Evolutionary conservation across 2,888 invertebrate species (phyloP).

Genomic region (Cynaeus angustus): DNA sequence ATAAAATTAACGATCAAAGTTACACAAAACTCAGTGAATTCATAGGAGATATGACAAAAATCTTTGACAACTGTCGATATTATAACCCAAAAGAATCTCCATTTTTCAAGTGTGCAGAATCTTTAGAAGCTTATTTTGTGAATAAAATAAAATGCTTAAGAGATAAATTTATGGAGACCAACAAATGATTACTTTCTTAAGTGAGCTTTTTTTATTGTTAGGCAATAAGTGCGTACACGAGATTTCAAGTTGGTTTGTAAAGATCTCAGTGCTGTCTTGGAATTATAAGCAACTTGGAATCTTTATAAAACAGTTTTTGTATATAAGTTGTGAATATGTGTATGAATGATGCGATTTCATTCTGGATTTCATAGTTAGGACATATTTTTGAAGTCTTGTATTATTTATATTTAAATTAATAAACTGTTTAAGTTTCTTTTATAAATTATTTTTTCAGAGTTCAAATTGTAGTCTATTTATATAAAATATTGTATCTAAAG

Average conservation of each 20-base stretch:
- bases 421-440: constrained; percentile 51
- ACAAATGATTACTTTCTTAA: constrained; percentile 59
- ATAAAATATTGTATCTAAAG: constrained; percentile 46
- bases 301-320: constrained; percentile 45
- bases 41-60: constrained; percentile 97
- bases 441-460: constrained; percentile 52
- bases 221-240: constrained; percentile 55
- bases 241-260: constrained; percentile 59
- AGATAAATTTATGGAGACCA: constrained; percentile 84
- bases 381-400: constrained; percentile 41
- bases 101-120: constrained; percentile 97
- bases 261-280: constrained; percentile 62
- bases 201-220: constrained; percentile 49
- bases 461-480: constrained; percentile 52
- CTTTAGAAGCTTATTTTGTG: constrained; percentile 95
- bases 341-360: constrained; percentile 48
- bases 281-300: constrained; percentile 56
- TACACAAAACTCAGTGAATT: constrained; percentile 95
- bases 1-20: constrained; percentile 85
- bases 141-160: constrained; percentile 92
- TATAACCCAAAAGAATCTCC: constrained; percentile 97
- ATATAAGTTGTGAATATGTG: constrained; percentile 57
- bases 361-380: constrained; percentile 42
- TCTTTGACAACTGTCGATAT: constrained; percentile 99
- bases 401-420: constrained; percentile 56